Evolutionary conservation across 2,888 invertebrate species (phyloP).

Genomic region (Aphidius colemani): DNA sequence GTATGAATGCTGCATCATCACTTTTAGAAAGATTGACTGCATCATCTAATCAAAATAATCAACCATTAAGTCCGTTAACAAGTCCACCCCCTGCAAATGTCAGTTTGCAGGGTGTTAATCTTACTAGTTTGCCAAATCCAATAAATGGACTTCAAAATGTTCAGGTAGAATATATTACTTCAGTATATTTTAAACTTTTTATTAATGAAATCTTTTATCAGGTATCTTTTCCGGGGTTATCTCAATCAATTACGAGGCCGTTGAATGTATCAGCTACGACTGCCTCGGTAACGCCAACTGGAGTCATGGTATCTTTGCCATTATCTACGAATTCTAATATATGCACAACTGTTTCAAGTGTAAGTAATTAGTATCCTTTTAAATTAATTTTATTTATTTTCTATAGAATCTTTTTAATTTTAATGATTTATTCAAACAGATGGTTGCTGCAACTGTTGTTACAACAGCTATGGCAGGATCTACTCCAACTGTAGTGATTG

Average conservation of each 20-base stretch:
- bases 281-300: slow-evolving; percentile 62
- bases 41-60: slow-evolving; percentile 57
- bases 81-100: slow-evolving; percentile 66
- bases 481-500: slow-evolving; percentile 58
- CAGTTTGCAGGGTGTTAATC: slow-evolving; percentile 73
- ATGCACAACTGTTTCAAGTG: slow-evolving; percentile 58
- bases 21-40: slow-evolving; percentile 63
- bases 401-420: neutral
- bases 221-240: slow-evolving; percentile 81
- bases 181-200: slow-evolving; percentile 20
- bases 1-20: slow-evolving; percentile 63
- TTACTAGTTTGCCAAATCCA: slow-evolving; percentile 69
- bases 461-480: slow-evolving; percentile 55
- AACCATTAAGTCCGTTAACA: slow-evolving; percentile 56
- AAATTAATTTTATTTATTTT: slow-evolving; percentile 10
- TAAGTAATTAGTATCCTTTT: slow-evolving; percentile 41
- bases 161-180: slow-evolving; percentile 61
- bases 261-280: slow-evolving; percentile 73
- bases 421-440: slow-evolving; percentile 39
- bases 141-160: slow-evolving; percentile 79
- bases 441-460: slow-evolving; percentile 57
- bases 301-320: slow-evolving; percentile 73
- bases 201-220: slow-evolving; percentile 34
- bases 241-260: slow-evolving; percentile 83
- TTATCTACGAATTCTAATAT: slow-evolving; percentile 61